A percentile compares a stretch with the other conserved stretches of the same genome.
These are phyloP conservation scores for Arge pagana DNA, from an alignment of 2,888 invertebrate genomes.

Conservation along the genomic window DNA sequence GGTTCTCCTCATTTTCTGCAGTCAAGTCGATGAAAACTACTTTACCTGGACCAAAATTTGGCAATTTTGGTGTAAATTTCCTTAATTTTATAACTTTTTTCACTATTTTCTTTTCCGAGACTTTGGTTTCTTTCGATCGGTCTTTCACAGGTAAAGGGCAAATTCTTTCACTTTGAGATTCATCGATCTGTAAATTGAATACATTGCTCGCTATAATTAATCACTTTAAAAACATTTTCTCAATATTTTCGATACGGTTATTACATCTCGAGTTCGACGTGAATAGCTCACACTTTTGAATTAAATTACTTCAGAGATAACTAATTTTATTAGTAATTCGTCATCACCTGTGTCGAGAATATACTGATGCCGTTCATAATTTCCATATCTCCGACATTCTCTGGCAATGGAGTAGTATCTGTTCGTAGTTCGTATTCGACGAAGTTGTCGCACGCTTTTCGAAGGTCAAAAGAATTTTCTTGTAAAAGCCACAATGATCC, in stretches of 20 bases:
- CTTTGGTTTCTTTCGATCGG: not conserved
- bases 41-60: slow-evolving; percentile 35
- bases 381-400: slow-evolving; percentile 5
- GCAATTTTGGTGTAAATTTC: slow-evolving; percentile 15
- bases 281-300: too few relatives aligned
- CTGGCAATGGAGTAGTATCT: slow-evolving; percentile 4
- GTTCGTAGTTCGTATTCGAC: slow-evolving; percentile 2
- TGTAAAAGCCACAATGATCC: slow-evolving; percentile 45
- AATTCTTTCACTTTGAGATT: not conserved
- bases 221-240: not conserved
- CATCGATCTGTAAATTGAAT: slow-evolving; percentile 8
- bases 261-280: too few relatives aligned
- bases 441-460: slow-evolving; percentile 40
- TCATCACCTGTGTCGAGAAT: not conserved
- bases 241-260: too few relatives aligned
- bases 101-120: not conserved
- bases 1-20: slow-evolving; percentile 28
- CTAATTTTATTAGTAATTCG: not conserved
- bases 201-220: not conserved
- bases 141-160: too few relatives aligned
- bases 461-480: slow-evolving; percentile 41
- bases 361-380: not conserved
- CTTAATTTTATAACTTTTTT: slow-evolving; percentile 16
- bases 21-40: slow-evolving; percentile 44
- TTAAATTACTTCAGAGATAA: not conserved